Percentiles rank a stretch among this genome's conserved stretches.
phyloP scores from a whole-genome alignment of 2,113 vertebrate genomes.

The Ammospiza nelsoni region DNA sequence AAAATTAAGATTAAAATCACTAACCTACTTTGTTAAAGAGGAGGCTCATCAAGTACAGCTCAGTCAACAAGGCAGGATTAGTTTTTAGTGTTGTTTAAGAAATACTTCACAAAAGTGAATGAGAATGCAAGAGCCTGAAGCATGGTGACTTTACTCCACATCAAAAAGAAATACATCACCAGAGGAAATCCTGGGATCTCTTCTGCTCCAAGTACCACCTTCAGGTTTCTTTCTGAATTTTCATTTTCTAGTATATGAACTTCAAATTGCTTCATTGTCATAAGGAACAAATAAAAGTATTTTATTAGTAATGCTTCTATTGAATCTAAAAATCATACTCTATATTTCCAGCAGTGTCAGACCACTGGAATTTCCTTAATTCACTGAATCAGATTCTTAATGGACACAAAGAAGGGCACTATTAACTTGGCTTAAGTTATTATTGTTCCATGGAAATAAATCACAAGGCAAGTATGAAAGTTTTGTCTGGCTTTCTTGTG shows the following conservation, averaged over 20 bases:
- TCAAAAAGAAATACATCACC: neutral
- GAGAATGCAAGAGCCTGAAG: neutral
- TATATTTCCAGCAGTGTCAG: neutral
- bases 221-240: neutral
- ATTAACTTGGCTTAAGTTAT: neutral
- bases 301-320: neutral
- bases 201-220: neutral
- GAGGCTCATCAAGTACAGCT: neutral
- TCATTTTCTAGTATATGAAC: neutral
- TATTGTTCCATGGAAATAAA: neutral
- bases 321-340: neutral
- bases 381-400: neutral
- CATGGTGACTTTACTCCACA: neutral
- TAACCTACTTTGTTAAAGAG: neutral
- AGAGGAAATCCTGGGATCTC: neutral
- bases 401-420: neutral
- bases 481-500: neutral
- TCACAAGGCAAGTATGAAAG: neutral
- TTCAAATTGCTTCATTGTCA: neutral
- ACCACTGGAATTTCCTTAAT: neutral
- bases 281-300: neutral
- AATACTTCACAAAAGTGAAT: neutral
- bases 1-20: neutral
- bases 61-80: neutral
- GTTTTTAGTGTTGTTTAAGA: neutral